Evolutionary conservation across 2,888 invertebrate species (phyloP).

Genomic region (Ectemnius cavifrons): DNA sequence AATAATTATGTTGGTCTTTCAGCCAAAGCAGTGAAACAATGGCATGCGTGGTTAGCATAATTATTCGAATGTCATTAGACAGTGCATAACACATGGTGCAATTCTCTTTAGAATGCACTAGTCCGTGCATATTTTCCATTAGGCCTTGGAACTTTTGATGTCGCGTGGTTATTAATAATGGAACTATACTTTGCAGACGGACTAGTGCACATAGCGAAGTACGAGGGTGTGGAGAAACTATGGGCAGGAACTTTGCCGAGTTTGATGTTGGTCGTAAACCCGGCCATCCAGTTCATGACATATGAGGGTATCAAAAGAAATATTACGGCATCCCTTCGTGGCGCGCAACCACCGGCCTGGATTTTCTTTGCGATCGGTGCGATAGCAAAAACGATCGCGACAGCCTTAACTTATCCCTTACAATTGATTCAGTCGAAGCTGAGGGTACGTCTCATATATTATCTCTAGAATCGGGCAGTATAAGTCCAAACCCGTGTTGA

Average conservation of each 20-base stretch:
- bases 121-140: no score
- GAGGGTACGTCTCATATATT: slow-evolving; percentile 76
- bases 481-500: neutral
- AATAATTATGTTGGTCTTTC: no score
- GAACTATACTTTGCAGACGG: slow-evolving; percentile 80
- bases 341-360: slow-evolving; percentile 81
- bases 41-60: no score
- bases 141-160: no score
- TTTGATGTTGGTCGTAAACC: slow-evolving; percentile 91
- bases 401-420: slow-evolving; percentile 92
- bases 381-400: slow-evolving; percentile 90
- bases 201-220: slow-evolving; percentile 83
- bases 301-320: slow-evolving; percentile 92
- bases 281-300: slow-evolving; percentile 94
- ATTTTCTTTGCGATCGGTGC: slow-evolving; percentile 88
- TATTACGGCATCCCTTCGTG: slow-evolving; percentile 79
- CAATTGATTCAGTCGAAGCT: slow-evolving; percentile 91
- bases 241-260: slow-evolving; percentile 93
- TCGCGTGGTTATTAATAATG: no score
- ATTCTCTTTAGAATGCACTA: no score
- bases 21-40: no score
- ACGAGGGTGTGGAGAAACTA: slow-evolving; percentile 87
- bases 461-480: neutral
- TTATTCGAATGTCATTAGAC: no score
- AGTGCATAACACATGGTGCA: no score